Conservation (phyloP, 2,113 vertebrate genomes). For the Noctilio leporinus region DNA sequence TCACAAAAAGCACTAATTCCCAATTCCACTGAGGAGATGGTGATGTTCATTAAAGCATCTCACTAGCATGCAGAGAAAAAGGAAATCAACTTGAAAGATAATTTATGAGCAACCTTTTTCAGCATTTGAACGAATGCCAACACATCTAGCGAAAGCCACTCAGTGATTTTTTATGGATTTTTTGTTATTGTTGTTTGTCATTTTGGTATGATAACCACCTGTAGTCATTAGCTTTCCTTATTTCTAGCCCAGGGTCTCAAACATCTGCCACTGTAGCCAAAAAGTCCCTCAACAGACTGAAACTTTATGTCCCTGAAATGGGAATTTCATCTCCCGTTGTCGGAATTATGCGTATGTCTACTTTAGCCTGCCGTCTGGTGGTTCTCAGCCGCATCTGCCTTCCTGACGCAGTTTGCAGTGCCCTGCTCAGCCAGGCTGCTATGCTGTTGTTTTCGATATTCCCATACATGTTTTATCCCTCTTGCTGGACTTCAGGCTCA, state of each 20-base stretch:
- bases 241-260: constrained; percentile 49
- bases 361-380: neutral
- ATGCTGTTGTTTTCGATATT: neutral
- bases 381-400: neutral
- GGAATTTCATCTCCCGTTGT: constrained; percentile 48
- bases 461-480: neutral
- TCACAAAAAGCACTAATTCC: constrained; percentile 22
- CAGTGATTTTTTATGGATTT: constrained; percentile 46
- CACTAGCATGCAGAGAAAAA: constrained; percentile 11
- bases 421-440: neutral
- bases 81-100: constrained; percentile 50
- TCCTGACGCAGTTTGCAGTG: neutral
- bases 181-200: constrained; percentile 39
- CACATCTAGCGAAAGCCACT: constrained; percentile 40
- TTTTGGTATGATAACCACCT: constrained; percentile 61
- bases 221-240: constrained; percentile 66
- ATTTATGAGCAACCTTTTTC: constrained; percentile 58
- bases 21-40: neutral
- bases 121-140: constrained; percentile 56
- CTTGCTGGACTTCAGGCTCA: neutral
- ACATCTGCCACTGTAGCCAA: constrained; percentile 57
- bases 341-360: constrained; percentile 52
- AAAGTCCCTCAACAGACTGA: constrained; percentile 47
- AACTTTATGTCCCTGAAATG: constrained; percentile 47
- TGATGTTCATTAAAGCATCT: constrained; percentile 32